Evolutionary conservation across 2,113 vertebrate genomes (phyloP).

Genomic region (Alectura lathami): DNA sequence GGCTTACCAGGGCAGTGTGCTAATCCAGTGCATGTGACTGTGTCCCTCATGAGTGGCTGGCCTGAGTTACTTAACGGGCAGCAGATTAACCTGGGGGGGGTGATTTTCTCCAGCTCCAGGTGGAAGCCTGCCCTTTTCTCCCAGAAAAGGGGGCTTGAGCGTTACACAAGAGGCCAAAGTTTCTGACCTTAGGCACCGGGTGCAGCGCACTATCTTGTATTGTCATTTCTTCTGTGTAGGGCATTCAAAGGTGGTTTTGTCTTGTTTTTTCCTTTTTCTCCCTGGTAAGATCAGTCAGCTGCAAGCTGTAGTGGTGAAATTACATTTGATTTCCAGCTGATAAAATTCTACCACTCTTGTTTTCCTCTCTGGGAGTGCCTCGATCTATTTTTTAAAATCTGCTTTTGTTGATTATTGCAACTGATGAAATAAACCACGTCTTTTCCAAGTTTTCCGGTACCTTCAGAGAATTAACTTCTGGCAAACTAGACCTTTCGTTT

Average conservation of each 20-base stretch:
- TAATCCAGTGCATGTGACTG: not conserved
- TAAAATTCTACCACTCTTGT: not conserved
- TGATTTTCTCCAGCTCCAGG: conserved; percentile 1
- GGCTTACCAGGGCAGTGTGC: not conserved
- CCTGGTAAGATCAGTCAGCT: not conserved
- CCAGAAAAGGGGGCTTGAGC: not conserved
- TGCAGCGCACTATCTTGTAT: fast-evolving
- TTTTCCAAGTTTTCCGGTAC: not conserved
- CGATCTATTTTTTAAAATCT: not conserved
- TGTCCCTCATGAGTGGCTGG: not conserved
- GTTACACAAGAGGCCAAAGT: not conserved
- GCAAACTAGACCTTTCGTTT: not conserved
- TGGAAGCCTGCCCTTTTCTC: not conserved
- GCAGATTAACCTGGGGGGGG: conserved; percentile 28
- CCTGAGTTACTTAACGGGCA: conserved; percentile 46
- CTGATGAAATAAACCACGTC: not conserved
- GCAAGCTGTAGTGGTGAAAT: not conserved
- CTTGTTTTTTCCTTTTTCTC: not conserved
- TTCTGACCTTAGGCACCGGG: not conserved
- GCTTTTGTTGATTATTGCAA: not conserved
- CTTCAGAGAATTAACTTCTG: not conserved
- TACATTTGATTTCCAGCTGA: not conserved
- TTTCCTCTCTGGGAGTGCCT: not conserved
- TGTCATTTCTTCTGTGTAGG: not conserved
- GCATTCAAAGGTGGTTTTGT: not conserved